phyloP scores from a whole-genome alignment of 2,113 vertebrate species.

The Peromyscus leucopus region DNA sequence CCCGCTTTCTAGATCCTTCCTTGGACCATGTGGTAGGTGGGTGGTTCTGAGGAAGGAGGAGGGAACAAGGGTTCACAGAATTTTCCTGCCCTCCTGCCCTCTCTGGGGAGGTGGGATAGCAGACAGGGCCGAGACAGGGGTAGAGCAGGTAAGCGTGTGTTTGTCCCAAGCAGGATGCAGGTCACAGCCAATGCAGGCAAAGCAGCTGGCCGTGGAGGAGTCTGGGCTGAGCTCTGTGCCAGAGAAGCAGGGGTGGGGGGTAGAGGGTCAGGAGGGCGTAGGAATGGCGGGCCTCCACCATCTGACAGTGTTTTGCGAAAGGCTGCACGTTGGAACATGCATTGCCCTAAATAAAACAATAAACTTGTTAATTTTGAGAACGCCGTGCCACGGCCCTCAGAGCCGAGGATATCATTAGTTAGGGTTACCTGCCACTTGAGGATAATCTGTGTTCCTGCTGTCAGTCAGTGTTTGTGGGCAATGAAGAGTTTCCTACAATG shows the following conservation, averaged over 20 bases:
- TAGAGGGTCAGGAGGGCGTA: fast-evolving
- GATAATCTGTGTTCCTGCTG: not conserved
- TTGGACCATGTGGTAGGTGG: too few relatives aligned
- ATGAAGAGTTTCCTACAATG: too few relatives aligned
- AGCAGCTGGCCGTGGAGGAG: fast-evolving
- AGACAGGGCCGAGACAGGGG: not conserved
- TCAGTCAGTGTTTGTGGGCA: not conserved
- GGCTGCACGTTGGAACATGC: not conserved
- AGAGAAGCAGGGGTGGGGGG: too few relatives aligned
- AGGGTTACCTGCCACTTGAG: not conserved
- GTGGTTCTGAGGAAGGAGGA: not conserved
- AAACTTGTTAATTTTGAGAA: not conserved
- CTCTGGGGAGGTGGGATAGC: not conserved
- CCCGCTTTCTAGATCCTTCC: not conserved
- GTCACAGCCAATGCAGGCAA: fast-evolving
- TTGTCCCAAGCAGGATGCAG: not conserved
- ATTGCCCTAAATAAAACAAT: not conserved
- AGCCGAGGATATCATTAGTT: not conserved
- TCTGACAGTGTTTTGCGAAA: not conserved
- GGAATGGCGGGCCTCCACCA: not conserved
- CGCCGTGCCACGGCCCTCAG: not conserved
- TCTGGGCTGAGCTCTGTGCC: not conserved
- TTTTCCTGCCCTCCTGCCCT: not conserved
- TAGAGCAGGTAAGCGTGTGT: not conserved
- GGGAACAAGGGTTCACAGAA: fast-evolving